Evolutionary conservation across 1,140 invertebrate species (phyloP).

Genomic region (Thalassaphorura encarpata): DNA sequence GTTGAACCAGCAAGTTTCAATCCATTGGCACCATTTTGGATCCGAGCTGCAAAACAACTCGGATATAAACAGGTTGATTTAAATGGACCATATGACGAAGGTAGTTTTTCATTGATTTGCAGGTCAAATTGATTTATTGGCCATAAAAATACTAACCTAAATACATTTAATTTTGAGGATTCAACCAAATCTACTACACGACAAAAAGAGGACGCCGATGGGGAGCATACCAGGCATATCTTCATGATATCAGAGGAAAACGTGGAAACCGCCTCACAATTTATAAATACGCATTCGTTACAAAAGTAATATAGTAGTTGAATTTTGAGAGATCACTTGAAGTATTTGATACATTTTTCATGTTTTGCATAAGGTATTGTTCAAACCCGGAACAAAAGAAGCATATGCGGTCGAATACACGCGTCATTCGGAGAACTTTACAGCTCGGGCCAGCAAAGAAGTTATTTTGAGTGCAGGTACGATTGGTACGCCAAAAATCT

Average conservation of each 20-base stretch:
- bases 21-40: conserved; percentile 42
- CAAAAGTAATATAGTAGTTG: too few species aligned
- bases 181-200: conserved; percentile 22
- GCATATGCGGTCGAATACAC: conserved; percentile 30
- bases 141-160: not conserved
- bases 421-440: conserved; percentile 8
- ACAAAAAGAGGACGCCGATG: conserved; percentile 16
- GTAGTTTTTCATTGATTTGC: too few species aligned
- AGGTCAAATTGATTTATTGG: not conserved
- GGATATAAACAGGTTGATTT: conserved; percentile 56
- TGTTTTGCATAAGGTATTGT: conserved; percentile 21
- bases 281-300: conserved; percentile 13
- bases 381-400: conserved; percentile 21
- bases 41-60: conserved; percentile 56
- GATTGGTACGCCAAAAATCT: conserved; percentile 43
- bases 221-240: conserved; percentile 23
- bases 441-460: conserved; percentile 23
- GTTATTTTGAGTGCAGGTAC: conserved; percentile 31
- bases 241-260: not conserved
- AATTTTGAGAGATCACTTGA: too few species aligned
- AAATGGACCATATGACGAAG: conserved; percentile 40
- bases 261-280: conserved; percentile 9
- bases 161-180: conserved; percentile 4
- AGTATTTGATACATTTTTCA: too few species aligned
- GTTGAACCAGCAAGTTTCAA: conserved; percentile 23